Evolutionary conservation across 2,888 invertebrate genomes (phyloP).

Genomic region (Catotricha subobsoleta): DNA sequence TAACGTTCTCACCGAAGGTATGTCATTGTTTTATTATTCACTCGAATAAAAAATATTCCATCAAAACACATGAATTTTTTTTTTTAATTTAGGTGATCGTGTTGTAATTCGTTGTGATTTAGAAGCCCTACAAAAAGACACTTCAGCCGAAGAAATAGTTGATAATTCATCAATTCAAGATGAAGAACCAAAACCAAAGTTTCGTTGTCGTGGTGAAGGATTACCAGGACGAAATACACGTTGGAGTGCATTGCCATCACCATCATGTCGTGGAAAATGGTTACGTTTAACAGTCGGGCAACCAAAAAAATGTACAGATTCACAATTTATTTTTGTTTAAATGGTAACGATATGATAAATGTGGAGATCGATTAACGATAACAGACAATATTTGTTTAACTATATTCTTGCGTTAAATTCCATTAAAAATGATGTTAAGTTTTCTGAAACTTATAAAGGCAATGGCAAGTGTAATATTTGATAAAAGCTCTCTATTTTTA

Average conservation of each 20-base stretch:
- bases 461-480: too few relatives aligned
- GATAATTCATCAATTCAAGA: slow-evolving; percentile 13
- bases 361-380: too few relatives aligned
- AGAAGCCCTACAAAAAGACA: slow-evolving; percentile 46
- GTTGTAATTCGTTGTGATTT: slow-evolving; percentile 71
- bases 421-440: too few relatives aligned
- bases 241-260: slow-evolving; percentile 69
- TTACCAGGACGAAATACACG: slow-evolving; percentile 54
- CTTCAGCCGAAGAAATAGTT: slow-evolving; percentile 12
- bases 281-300: slow-evolving; percentile 36
- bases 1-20: slow-evolving; percentile 57
- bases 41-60: background rate
- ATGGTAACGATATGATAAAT: too few relatives aligned
- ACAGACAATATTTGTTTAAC: too few relatives aligned
- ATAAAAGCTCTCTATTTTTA: too few relatives aligned
- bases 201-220: slow-evolving; percentile 66
- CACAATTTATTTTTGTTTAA: slow-evolving; percentile 30
- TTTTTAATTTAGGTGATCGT: slow-evolving; percentile 39
- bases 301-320: slow-evolving; percentile 27
- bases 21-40: background rate
- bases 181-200: slow-evolving; percentile 15
- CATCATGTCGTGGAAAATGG: slow-evolving; percentile 83
- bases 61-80: background rate
- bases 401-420: too few relatives aligned
- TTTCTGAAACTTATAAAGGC: too few relatives aligned